phyloP scores from a whole-genome alignment of 2,888 invertebrate species.

The Cheilosia vernalis region DNA sequence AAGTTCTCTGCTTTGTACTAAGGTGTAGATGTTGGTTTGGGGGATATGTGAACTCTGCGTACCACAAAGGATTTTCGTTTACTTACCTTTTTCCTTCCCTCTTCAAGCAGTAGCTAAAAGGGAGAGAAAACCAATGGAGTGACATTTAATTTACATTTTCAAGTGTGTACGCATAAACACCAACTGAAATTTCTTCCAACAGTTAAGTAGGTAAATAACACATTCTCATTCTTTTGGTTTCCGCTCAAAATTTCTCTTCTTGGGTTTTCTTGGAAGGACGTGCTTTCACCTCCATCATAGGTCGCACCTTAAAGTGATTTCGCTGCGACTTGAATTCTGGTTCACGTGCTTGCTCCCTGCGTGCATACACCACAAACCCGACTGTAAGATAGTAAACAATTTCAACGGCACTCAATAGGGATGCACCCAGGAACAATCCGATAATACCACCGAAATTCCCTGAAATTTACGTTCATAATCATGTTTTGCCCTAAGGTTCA shows the following conservation, averaged over 20 bases:
- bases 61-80: too few species aligned
- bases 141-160: too few species aligned
- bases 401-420: constrained; percentile 83
- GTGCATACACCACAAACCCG: constrained; percentile 78
- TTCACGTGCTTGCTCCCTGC: constrained; percentile 35
- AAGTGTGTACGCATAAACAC: too few species aligned
- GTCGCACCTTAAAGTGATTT: constrained; percentile 49
- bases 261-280: constrained; percentile 10
- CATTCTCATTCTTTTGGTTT: background rate
- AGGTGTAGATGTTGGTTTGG: too few species aligned
- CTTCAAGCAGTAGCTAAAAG: too few species aligned
- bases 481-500: constrained; percentile 36
- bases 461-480: constrained; percentile 75
- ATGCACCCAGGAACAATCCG: constrained; percentile 84
- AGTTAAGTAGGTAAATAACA: too few species aligned
- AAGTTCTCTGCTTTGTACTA: too few species aligned
- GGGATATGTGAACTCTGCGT: too few species aligned
- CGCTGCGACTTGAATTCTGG: constrained; percentile 1
- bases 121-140: too few species aligned
- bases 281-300: constrained; percentile 4
- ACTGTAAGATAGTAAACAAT: constrained; percentile 82
- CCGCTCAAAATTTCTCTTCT: constrained; percentile 13
- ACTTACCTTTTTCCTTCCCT: too few species aligned
- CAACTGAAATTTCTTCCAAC: too few species aligned
- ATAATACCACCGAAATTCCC: constrained; percentile 84